Base-by-base conservation (phyloP, 2,113 vertebrate genomes). In the Pelmatolapia mariae region DNA sequence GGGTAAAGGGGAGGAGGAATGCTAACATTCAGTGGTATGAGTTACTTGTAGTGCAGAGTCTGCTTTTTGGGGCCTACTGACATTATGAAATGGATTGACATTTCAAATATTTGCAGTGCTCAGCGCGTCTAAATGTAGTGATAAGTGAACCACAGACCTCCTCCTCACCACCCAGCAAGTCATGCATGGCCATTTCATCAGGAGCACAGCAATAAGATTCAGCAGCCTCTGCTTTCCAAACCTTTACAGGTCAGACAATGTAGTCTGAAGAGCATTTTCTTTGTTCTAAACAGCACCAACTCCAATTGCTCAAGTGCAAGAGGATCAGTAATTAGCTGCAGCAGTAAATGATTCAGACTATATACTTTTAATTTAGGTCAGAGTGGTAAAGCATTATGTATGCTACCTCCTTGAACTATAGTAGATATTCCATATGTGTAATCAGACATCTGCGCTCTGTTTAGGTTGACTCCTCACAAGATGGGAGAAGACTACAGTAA, bases 31-130 rank as follows among this genome's bases (percentile, higher is more conserved):
- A 88, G 90, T 88, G 71, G 90, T 93, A 90, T 93, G 93, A 93
- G 90, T 93, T 95, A 95, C 93, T 90, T 96, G 83, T 93, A 93
- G 90, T 97, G 96, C 95, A 92, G 93, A 96, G 96, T 96, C 96
- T 95, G 97, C 96, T 97, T 96, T 97, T 96, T 95, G 93, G 94
- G 95, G 93, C 92, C 94, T 89, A 96, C 89, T 98, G 97, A 97
- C 97, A 97, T 98, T 98, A 97, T 98, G 96, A 97, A 97, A 97
- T 94, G 92, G 96, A 98, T 95, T 98, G 97, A 97, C 97, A 98
- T 98, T 98, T 98, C 96, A 97, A 97, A 97, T 98, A 97, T 98
- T 97, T 97, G 97, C 96, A 93, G 96, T 96, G 95, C 97, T 97
- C 97, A 97, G 97, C 95, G 91, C 96, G 95, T 96, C 95, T 95